phyloP scores from a whole-genome alignment of 2,113 vertebrate species.

The Scopus umbretta region DNA sequence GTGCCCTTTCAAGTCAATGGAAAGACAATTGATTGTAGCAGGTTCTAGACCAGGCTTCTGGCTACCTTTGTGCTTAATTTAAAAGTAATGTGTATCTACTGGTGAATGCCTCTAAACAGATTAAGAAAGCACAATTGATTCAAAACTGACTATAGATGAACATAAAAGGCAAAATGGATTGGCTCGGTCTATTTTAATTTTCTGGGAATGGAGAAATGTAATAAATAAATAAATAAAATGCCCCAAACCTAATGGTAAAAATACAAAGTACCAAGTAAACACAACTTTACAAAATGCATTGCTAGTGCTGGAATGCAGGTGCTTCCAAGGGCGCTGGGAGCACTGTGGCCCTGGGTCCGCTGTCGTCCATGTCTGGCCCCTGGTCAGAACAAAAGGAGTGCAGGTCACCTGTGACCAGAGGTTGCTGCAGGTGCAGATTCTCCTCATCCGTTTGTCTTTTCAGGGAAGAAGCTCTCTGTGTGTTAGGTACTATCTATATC shows the following conservation, averaged over 20 bases:
- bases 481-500: not conserved
- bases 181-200: not conserved
- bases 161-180: slow-evolving; percentile 23
- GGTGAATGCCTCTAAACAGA: not conserved
- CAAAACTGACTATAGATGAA: not conserved
- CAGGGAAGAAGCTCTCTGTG: not conserved
- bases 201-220: not conserved
- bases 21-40: not conserved
- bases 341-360: not conserved
- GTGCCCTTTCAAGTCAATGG: not conserved
- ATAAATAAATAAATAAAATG: not conserved
- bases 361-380: not conserved
- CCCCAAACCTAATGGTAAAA: not conserved
- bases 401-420: not conserved
- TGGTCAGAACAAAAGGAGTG: not conserved
- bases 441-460: not conserved
- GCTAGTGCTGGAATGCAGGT: not conserved
- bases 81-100: not conserved
- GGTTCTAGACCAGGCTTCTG: not conserved
- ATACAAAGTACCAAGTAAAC: not conserved
- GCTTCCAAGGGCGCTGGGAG: not conserved
- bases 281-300: not conserved
- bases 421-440: not conserved
- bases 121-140: slow-evolving; percentile 29
- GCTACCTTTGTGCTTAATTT: not conserved